Conservation (phyloP, 2,797 vertebrate genomes). For the Dendrocincla tyrannina region DNA sequence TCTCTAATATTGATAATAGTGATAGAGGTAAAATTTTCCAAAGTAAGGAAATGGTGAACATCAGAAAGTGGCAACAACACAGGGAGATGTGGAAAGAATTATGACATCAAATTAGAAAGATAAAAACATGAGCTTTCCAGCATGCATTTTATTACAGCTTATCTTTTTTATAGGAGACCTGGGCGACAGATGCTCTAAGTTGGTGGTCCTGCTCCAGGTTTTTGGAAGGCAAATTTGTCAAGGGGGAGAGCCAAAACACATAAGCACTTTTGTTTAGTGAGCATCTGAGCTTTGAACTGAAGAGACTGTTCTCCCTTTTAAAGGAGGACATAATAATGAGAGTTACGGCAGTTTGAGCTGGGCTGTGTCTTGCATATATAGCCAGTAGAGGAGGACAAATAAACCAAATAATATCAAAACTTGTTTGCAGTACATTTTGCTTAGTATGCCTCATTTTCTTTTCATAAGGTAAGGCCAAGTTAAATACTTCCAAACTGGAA, state of each 20-base stretch:
- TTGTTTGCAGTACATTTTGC: background rate
- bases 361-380: background rate
- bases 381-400: background rate
- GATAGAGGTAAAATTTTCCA: too few relatives aligned
- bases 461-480: background rate
- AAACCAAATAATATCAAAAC: background rate
- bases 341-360: background rate
- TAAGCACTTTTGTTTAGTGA: background rate
- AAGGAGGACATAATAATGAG: background rate
- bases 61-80: too few relatives aligned
- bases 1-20: too few relatives aligned
- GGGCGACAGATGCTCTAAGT: background rate
- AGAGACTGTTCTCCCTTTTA: background rate
- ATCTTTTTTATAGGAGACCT: background rate
- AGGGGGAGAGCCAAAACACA: background rate
- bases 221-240: background rate
- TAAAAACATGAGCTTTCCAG: background rate
- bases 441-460: background rate
- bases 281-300: background rate
- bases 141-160: background rate
- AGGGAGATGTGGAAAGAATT: background rate
- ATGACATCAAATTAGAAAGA: background rate
- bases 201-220: background rate
- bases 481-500: background rate
- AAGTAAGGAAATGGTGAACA: too few relatives aligned